Evolutionary conservation across 2,888 invertebrate genomes (phyloP), one percentile per base, ranked within the genome.

Genomic region (Caenorhabditis plicata): DNA sequence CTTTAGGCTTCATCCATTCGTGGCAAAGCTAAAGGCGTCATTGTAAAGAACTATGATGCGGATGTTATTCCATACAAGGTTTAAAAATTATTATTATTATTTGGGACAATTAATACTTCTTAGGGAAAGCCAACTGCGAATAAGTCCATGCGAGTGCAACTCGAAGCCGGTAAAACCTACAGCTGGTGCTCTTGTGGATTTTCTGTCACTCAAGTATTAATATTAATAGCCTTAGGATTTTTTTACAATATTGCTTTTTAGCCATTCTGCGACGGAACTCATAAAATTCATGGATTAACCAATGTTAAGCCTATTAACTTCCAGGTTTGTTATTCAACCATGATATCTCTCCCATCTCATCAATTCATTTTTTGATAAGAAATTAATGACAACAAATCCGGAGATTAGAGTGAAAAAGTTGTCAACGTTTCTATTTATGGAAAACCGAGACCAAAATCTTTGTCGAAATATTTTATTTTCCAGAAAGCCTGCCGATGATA

Each of bases 181-280:
- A 82, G 85, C 23, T 96, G 94, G 94, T 96, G 95, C 82, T 84
- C 90, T 0, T 96, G 95, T 83, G 96, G 96, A 0, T 87, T 88
- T 66, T 92, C 93, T 60, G 89, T 90, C 80, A 86, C 83, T 20
- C 94, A 87, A 84, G 86, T 86, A 26, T 20, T 4, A n/a, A 33
- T 47, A 19, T 36, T n/a, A 13, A 15, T 35, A 23, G 11, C n/a
- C n/a, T n/a, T n/a, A n/a, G n/a, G 11, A 9, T 19, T 42, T 40
- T 46, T 46, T 38, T 46, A 7, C 9, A 17, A 11, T 42, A 9
- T 40, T 20, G 22, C n/a, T 22, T 44, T 82, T 27, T 81, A 96
- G 85, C 96, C 96, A 0, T 85, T 96, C 36, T 98, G 96, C 83
- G 96, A 98, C 84, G 90, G 90, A 15, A 89, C 90, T 0, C 95